Evolutionary conservation across 2,113 vertebrate species (phyloP).

Genomic region (Grallaria varia): DNA sequence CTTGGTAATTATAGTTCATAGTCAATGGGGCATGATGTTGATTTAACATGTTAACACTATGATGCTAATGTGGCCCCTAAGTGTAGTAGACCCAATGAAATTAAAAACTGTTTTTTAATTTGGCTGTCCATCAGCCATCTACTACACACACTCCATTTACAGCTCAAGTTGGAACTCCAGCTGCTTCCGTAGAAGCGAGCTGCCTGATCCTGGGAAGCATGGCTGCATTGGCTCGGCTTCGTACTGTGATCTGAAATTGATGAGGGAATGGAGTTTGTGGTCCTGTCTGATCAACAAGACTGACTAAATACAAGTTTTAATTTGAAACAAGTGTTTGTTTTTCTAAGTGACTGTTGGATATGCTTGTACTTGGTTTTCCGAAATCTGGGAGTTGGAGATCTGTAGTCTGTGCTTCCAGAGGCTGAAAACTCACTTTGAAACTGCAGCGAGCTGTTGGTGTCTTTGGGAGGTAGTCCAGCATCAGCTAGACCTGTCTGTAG

Average conservation of each 20-base stretch:
- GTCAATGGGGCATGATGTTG: not conserved
- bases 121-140: not conserved
- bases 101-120: not conserved
- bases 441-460: not conserved
- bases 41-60: not conserved
- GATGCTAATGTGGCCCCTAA: not conserved
- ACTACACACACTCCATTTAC: accelerated
- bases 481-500: not conserved
- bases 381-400: not conserved
- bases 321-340: not conserved
- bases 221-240: not conserved
- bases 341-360: not conserved
- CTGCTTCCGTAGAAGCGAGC: not conserved
- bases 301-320: not conserved
- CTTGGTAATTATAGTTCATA: not conserved
- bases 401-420: not conserved
- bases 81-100: not conserved
- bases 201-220: not conserved
- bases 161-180: not conserved
- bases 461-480: not conserved
- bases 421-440: not conserved
- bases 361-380: not conserved
- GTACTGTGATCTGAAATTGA: not conserved
- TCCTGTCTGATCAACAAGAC: not conserved
- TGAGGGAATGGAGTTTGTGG: not conserved